phyloP scores from a whole-genome alignment of 2,888 invertebrate genomes.

The Chouioia cunea region DNA sequence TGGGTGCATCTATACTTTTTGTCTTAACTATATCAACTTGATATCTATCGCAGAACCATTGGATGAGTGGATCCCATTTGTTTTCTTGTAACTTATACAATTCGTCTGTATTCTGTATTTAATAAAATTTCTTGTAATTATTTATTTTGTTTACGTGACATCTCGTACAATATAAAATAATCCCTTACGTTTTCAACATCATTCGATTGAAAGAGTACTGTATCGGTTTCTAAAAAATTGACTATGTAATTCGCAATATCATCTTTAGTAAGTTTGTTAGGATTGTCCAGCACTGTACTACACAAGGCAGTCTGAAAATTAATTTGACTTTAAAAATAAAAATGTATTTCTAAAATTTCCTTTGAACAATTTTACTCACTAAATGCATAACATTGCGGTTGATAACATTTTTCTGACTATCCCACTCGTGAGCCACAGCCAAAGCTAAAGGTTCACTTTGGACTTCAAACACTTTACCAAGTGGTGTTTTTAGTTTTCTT shows the following conservation, averaged over 20 bases:
- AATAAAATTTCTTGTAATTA: constrained; percentile 21
- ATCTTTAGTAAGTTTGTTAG: constrained; percentile 81
- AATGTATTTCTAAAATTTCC: no score
- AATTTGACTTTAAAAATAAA: not conserved
- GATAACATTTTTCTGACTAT: constrained; percentile 84
- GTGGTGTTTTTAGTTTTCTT: constrained; percentile 90
- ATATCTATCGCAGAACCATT: constrained; percentile 90
- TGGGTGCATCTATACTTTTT: constrained; percentile 78
- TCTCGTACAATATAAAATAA: constrained; percentile 5
- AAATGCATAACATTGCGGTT: constrained; percentile 89
- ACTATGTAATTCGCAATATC: constrained; percentile 84
- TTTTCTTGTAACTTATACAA: constrained; percentile 80
- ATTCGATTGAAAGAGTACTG: constrained; percentile 81
- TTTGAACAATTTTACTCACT: constrained; percentile 70
- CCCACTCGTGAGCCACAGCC: constrained; percentile 96
- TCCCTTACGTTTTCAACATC: constrained; percentile 69
- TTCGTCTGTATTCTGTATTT: constrained; percentile 79
- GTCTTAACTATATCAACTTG: constrained; percentile 80
- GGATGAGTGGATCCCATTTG: constrained; percentile 91
- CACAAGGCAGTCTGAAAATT: constrained; percentile 83
- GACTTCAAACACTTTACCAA: constrained; percentile 81
- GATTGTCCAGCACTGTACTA: constrained; percentile 94
- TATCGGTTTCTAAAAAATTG: constrained; percentile 86
- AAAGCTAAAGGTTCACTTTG: constrained; percentile 90
- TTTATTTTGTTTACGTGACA: not conserved